Conservation (phyloP, 2,113 vertebrate genomes). For the Urocitellus parryii region DNA sequence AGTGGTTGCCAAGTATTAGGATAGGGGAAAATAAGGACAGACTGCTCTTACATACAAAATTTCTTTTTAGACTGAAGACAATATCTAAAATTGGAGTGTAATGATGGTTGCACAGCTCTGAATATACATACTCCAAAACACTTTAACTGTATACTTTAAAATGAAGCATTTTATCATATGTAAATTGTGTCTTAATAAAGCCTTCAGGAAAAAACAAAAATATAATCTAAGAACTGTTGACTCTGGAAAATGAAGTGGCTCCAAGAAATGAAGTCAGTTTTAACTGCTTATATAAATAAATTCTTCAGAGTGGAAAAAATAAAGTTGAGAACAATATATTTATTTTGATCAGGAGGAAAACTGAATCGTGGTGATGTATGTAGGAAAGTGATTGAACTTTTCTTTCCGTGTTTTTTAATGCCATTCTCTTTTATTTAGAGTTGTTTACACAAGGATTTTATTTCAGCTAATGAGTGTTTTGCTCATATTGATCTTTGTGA, state of each 20-base stretch:
- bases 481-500: constrained; percentile 68
- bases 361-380: not conserved
- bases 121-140: not conserved
- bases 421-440: constrained; percentile 68
- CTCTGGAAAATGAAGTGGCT: not conserved
- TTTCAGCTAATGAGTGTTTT: constrained; percentile 52
- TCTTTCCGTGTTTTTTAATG: constrained; percentile 28
- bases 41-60: not conserved
- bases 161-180: not conserved
- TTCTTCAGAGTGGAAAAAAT: not conserved
- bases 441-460: constrained; percentile 65
- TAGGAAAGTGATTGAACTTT: not conserved
- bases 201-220: not conserved
- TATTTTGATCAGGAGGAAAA: constrained; percentile 57
- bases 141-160: not conserved
- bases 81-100: not conserved
- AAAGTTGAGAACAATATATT: not conserved
- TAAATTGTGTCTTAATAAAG: not conserved
- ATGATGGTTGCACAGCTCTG: not conserved
- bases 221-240: not conserved
- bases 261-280: not conserved
- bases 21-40: not conserved
- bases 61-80: not conserved
- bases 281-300: not conserved
- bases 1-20: not conserved